Evolutionary conservation across 2,888 invertebrate species (phyloP).

Genomic region (Aphrophora alni): DNA sequence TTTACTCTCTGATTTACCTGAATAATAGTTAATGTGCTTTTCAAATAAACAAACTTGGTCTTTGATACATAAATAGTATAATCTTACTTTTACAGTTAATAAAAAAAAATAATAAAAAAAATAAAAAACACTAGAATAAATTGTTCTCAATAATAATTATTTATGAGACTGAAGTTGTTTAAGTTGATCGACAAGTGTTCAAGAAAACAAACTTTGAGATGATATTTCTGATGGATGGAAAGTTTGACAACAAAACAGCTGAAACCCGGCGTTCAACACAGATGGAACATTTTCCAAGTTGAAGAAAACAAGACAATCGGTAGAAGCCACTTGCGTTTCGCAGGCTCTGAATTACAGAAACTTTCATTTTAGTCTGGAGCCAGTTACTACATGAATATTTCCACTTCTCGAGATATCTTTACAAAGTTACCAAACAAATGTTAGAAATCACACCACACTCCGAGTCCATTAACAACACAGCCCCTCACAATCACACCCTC

Average conservation of each 20-base stretch:
- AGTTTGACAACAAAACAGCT: not conserved
- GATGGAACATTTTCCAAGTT: too few relatives aligned
- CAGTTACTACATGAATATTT: not conserved
- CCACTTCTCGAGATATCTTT: not conserved
- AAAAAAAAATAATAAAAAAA: too few relatives aligned
- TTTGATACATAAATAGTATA: too few relatives aligned
- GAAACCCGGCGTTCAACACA: not conserved
- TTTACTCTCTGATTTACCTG: too few relatives aligned
- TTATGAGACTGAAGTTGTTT: too few relatives aligned
- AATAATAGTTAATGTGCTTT: too few relatives aligned
- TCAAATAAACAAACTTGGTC: too few relatives aligned
- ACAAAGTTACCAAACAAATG: not conserved
- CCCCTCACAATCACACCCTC: constrained; percentile 6
- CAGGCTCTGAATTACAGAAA: too few relatives aligned
- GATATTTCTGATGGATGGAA: not conserved
- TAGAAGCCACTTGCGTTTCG: not conserved
- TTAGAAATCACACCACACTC: not conserved
- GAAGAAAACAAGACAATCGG: not conserved
- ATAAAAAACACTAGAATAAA: too few relatives aligned
- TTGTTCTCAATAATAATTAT: too few relatives aligned
- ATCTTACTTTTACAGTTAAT: too few relatives aligned
- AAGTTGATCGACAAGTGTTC: not conserved
- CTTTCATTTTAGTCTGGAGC: not conserved
- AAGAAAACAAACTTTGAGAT: not conserved
- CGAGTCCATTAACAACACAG: not conserved